Conservation (phyloP, 2,113 vertebrate genomes). For the Charadrius vociferus region DNA sequence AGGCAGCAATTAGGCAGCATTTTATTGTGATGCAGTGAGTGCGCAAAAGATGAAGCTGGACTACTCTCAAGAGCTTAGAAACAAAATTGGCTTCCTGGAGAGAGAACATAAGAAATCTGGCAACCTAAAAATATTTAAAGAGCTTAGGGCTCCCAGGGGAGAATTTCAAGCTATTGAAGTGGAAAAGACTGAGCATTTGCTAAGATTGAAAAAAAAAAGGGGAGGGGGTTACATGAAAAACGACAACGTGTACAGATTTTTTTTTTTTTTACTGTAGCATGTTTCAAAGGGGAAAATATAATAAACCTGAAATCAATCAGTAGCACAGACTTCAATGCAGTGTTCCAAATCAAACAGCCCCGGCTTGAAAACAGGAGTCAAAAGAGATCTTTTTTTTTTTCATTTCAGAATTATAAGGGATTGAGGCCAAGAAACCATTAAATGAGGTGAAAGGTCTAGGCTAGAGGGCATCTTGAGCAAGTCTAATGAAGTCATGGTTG, state of each 20-base stretch:
- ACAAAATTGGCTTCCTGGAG: constrained; percentile 73
- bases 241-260: background rate
- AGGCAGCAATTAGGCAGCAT: constrained; percentile 68
- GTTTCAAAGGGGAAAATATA: constrained; percentile 62
- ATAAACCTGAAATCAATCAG: constrained; percentile 67
- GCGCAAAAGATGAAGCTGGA: constrained; percentile 58
- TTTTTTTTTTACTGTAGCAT: constrained; percentile 34
- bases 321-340: constrained; percentile 45
- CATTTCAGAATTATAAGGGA: constrained; percentile 45
- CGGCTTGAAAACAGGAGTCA: constrained; percentile 53
- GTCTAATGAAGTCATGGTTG: constrained; percentile 64
- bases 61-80: constrained; percentile 62
- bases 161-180: constrained; percentile 68
- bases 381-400: constrained; percentile 16
- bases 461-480: constrained; percentile 65
- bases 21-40: constrained; percentile 69
- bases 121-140: constrained; percentile 76
- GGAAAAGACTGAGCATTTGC: constrained; percentile 65
- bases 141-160: constrained; percentile 66
- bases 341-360: constrained; percentile 35
- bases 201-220: background rate
- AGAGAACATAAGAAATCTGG: constrained; percentile 72
- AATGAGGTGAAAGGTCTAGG: constrained; percentile 63
- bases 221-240: constrained; percentile 59
- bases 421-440: constrained; percentile 62